Conservation (phyloP, 2,797 vertebrate genomes). For the Hapalemur alaotrensis region DNA sequence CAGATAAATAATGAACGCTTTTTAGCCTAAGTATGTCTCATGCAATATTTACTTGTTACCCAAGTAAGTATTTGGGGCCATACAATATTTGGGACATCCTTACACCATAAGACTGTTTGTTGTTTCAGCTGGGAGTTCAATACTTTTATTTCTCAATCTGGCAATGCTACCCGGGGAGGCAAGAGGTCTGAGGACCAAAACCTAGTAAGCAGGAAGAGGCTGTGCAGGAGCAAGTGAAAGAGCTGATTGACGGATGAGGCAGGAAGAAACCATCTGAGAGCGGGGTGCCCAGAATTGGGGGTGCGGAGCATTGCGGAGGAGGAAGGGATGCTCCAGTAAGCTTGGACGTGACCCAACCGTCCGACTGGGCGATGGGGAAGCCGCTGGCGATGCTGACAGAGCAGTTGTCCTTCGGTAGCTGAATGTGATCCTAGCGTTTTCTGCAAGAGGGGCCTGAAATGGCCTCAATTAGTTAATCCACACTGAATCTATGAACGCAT, state of each 20-base stretch:
- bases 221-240: not conserved
- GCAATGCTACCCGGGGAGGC: rapidly evolving
- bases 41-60: not conserved
- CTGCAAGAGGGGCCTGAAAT: rapidly evolving
- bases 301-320: rapidly evolving
- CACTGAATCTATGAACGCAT: rapidly evolving
- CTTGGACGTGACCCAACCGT: rapidly evolving
- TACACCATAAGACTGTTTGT: not conserved
- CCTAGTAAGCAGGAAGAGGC: no score
- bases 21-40: not conserved
- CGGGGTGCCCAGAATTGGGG: rapidly evolving
- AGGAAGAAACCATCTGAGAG: rapidly evolving
- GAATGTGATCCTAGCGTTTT: rapidly evolving
- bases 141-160: not conserved
- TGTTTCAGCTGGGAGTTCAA: not conserved
- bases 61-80: not conserved
- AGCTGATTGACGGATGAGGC: rapidly evolving
- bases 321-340: no score
- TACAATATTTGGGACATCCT: not conserved
- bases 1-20: not conserved
- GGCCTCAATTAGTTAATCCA: not conserved
- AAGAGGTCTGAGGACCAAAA: no score
- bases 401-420: rapidly evolving
- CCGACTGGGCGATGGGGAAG: not conserved
- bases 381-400: rapidly evolving